A percentile compares a stretch with the other conserved stretches of the same genome.
phyloP scores from a whole-genome alignment of 2,797 vertebrate species.

The Acrossocheilus fasciatus region DNA sequence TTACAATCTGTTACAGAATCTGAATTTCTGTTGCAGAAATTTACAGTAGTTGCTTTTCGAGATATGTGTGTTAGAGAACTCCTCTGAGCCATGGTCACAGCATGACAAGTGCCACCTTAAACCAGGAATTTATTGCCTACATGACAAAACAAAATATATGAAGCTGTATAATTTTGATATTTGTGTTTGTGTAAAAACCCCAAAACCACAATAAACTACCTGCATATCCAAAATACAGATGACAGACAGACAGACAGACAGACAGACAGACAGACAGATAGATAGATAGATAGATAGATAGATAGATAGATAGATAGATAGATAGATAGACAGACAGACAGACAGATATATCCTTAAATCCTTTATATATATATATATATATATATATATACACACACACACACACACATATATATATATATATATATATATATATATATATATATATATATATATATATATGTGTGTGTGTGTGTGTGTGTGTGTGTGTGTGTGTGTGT shows the following conservation, averaged over 20 bases:
- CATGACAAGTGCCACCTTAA: conserved; percentile 48
- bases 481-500: too few species aligned
- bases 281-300: neutral
- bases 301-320: neutral
- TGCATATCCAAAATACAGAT: neutral
- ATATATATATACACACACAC: too few species aligned
- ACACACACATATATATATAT: too few species aligned
- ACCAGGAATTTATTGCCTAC: neutral
- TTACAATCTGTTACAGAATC: neutral
- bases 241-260: neutral
- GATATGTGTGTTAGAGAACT: neutral
- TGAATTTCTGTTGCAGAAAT: neutral
- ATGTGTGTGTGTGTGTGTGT: too few species aligned
- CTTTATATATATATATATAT: too few species aligned
- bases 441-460: too few species aligned
- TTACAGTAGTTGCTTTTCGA: neutral
- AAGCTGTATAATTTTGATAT: neutral
- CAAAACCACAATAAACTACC: neutral
- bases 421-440: too few species aligned
- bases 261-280: neutral
- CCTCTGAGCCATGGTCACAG: neutral
- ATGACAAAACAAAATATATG: conserved; percentile 19
- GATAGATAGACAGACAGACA: neutral
- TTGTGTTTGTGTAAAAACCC: neutral
- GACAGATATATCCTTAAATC: neutral